These are phyloP conservation scores for human (Homo sapiens) DNA, from an alignment of 2,113 vertebrate genomes.

Conservation along the genomic window GRCh38 chr2:165453001-165453500, in stretches of 20 bases:
- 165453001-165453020: not conserved
- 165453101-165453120: not conserved
- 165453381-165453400: not conserved
- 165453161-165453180: not conserved
- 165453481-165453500: conserved; percentile 67
- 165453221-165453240: not conserved
- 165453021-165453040: not conserved
- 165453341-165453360: not conserved
- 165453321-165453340: not conserved
- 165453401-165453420: conserved; percentile 29
- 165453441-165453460: conserved; percentile 26
- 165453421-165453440: conserved; percentile 26
- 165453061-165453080: not conserved
- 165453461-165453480: not conserved
- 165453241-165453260: not conserved
- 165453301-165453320: not conserved
- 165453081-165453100: not conserved
- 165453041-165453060: not conserved
- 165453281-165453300: not conserved
- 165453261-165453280: not conserved
- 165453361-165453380: not conserved
- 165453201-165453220: not conserved
- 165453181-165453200: not conserved
- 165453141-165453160: not conserved
- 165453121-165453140: not conserved